phyloP scores from a whole-genome alignment of 2,888 invertebrate genomes.

The Alloplasta piceator region DNA sequence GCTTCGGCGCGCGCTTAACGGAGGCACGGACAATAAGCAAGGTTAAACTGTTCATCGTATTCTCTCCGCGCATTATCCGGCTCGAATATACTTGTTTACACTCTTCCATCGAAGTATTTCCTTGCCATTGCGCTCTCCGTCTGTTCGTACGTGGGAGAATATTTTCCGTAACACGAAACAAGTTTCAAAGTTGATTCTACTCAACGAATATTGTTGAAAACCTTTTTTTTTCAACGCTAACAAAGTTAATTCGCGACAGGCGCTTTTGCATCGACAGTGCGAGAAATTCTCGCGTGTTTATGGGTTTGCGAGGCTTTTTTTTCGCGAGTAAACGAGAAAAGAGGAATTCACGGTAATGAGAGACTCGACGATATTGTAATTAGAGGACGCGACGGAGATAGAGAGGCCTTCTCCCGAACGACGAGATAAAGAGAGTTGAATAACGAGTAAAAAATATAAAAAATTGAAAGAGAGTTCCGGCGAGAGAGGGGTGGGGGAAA shows the following conservation, averaged over 20 bases:
- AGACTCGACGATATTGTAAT: constrained; percentile 31
- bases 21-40: no score
- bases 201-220: neutral
- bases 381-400: constrained; percentile 30
- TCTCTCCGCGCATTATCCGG: constrained; percentile 17
- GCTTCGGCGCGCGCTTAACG: no score
- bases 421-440: constrained; percentile 19
- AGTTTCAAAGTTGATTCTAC: constrained; percentile 5
- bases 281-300: neutral
- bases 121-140: no score
- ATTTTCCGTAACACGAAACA: neutral
- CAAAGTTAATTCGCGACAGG: constrained; percentile 14
- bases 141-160: no score
- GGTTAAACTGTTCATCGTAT: no score
- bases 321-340: constrained; percentile 5
- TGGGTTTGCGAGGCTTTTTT: neutral
- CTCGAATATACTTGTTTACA: neutral
- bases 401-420: constrained; percentile 31
- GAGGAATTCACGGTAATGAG: constrained; percentile 27
- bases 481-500: constrained; percentile 2
- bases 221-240: constrained; percentile 1
- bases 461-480: constrained; percentile 30
- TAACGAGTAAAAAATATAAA: constrained; percentile 22
- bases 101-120: neutral
- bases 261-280: neutral